A percentile compares a stretch with the other conserved stretches of the same genome.
These are phyloP conservation scores for Idaea dimidiata DNA, from an alignment of 2,888 invertebrate genomes.

Conservation along the genomic window DNA sequence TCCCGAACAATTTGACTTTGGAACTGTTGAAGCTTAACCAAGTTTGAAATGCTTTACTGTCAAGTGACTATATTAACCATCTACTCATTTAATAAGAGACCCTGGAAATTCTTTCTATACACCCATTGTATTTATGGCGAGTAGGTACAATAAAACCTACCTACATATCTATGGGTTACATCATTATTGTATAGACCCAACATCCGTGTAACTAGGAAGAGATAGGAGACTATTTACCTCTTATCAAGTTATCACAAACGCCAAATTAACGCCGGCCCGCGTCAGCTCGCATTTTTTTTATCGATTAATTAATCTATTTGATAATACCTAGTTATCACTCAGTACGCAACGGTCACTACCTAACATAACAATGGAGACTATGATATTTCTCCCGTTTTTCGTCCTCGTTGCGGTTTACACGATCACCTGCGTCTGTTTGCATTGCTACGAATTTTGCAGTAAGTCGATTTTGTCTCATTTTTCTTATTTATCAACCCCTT, in stretches of 20 bases:
- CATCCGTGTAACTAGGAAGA: neutral
- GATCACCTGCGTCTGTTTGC: conserved; percentile 51
- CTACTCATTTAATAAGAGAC: no score
- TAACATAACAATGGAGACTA: conserved; percentile 10
- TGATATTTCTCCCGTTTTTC: conserved; percentile 42
- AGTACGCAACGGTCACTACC: neutral
- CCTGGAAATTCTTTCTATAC: no score
- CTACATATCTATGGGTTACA: no score
- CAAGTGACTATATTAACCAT: no score
- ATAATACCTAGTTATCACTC: conserved; percentile 2
- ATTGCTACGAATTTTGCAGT: conserved; percentile 54
- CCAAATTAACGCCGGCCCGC: neutral
- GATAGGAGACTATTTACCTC: neutral
- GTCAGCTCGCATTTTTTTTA: conserved; percentile 3
- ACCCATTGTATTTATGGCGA: no score
- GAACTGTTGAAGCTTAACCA: no score
- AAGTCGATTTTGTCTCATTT: conserved; percentile 29
- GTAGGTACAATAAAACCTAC: no score
- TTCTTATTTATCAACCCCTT: neutral
- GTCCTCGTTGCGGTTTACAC: conserved; percentile 43
- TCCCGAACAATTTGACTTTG: no score
- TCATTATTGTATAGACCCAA: no score
- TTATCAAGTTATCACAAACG: neutral
- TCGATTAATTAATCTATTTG: conserved; percentile 9
- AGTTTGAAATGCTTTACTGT: no score